Conservation (phyloP, 1,140 invertebrate genomes). For the Bombus superbus region DNA sequence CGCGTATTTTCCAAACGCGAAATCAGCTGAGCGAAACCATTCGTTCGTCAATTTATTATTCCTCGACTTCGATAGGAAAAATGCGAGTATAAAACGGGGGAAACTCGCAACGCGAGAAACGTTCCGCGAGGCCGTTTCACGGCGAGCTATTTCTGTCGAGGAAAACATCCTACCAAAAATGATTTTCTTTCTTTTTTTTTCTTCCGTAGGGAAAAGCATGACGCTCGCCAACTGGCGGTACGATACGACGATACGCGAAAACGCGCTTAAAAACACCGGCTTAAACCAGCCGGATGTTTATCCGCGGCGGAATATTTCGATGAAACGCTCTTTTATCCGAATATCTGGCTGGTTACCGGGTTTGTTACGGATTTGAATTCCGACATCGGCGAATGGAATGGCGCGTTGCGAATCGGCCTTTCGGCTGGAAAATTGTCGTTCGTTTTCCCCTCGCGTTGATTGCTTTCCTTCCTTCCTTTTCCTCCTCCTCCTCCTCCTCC, state of each 20-base stretch:
- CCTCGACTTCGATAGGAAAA: background rate
- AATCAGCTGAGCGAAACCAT: too few species aligned
- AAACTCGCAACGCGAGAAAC: background rate
- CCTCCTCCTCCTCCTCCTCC: too few species aligned
- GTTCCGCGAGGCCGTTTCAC: background rate
- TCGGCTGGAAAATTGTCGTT: slow-evolving; percentile 11
- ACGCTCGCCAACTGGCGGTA: background rate
- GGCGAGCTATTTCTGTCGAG: background rate
- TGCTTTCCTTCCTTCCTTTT: background rate
- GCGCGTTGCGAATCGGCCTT: background rate
- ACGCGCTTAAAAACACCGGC: background rate
- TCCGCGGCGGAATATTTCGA: slow-evolving; percentile 20
- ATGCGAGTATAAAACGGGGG: background rate
- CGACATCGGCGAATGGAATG: background rate
- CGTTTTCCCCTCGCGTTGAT: slow-evolving; percentile 8
- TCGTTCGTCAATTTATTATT: too few species aligned
- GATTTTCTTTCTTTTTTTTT: background rate
- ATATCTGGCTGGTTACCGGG: slow-evolving; percentile 7
- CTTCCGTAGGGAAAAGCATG: background rate
- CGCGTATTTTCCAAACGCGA: too few species aligned
- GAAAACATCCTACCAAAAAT: background rate
- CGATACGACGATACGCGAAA: background rate
- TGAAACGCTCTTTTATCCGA: slow-evolving; percentile 17
- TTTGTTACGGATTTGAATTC: slow-evolving; percentile 24
- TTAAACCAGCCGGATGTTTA: slow-evolving; percentile 25